Evolutionary conservation across 2,797 vertebrate genomes (phyloP).

Genomic region (Clarias laeviceps): DNA sequence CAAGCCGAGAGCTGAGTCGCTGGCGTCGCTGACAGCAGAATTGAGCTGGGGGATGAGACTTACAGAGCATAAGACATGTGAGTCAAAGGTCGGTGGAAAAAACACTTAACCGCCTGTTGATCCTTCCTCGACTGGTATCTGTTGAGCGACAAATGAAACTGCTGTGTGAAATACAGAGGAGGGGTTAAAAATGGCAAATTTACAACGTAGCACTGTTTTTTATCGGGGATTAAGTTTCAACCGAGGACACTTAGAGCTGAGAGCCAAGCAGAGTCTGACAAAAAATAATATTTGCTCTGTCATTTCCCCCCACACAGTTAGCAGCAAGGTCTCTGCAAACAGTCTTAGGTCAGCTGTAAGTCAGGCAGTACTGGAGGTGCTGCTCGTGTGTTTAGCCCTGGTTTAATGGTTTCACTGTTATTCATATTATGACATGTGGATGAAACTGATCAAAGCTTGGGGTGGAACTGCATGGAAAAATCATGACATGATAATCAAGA

Average conservation of each 20-base stretch:
- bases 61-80: conserved; percentile 44
- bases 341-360: conserved; percentile 37
- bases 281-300: conserved; percentile 53
- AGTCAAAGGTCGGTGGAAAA: conserved; percentile 69
- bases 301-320: conserved; percentile 34
- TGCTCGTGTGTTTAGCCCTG: conserved; percentile 8
- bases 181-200: conserved; percentile 53
- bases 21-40: conserved; percentile 63
- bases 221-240: conserved; percentile 57
- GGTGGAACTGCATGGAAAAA: not conserved
- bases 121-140: conserved; percentile 62
- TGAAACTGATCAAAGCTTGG: not conserved
- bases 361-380: conserved; percentile 17
- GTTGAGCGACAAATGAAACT: conserved; percentile 66
- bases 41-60: conserved; percentile 47
- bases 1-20: conserved; percentile 58
- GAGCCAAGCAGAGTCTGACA: conserved; percentile 31
- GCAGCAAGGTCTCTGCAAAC: conserved; percentile 50
- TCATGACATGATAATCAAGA: not conserved
- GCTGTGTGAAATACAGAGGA: conserved; percentile 60
- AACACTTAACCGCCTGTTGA: conserved; percentile 68
- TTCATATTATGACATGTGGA: conserved; percentile 15
- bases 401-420: conserved; percentile 24
- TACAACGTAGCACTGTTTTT: conserved; percentile 52
- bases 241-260: conserved; percentile 45